Percentiles rank a stretch among this genome's conserved stretches.
phyloP scores from a whole-genome alignment of 2,797 vertebrate genomes.

The Pseudochaenichthys georgianus region DNA sequence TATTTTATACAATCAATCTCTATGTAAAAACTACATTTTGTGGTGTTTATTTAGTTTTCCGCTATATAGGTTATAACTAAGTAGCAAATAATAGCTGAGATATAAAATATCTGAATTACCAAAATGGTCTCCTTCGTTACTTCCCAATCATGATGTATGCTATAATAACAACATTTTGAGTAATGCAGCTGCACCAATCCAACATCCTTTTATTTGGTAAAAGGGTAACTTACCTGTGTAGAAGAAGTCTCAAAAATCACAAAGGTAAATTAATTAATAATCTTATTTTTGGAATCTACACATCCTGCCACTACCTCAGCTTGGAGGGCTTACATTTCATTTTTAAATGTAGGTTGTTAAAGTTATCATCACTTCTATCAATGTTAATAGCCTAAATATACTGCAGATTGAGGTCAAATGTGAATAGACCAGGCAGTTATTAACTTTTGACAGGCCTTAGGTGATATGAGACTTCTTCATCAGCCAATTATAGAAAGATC shows the following conservation, averaged over 20 bases:
- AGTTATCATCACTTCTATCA: neutral
- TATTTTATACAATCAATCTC: too few species aligned
- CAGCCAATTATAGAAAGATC: conserved; percentile 1
- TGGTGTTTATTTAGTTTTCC: too few species aligned
- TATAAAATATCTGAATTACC: too few species aligned
- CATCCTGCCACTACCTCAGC: neutral
- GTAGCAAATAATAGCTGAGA: too few species aligned
- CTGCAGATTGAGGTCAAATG: neutral
- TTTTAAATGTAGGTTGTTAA: neutral
- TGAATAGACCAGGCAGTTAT: neutral
- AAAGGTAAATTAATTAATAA: neutral
- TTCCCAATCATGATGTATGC: neutral
- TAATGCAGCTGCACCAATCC: conserved; percentile 24
- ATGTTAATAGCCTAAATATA: neutral
- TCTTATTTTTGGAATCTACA: neutral
- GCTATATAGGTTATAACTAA: too few species aligned
- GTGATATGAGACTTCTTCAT: conserved; percentile 51
- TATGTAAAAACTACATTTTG: too few species aligned
- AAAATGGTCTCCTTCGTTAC: neutral
- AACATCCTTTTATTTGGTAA: too few species aligned
- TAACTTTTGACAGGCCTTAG: neutral
- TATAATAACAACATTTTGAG: neutral
- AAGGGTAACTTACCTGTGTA: neutral
- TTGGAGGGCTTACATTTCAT: neutral
- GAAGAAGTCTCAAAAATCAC: conserved; percentile 45